Base-by-base conservation (phyloP, 2,888 invertebrate species). In the Minunthozetes semirufus region DNA sequence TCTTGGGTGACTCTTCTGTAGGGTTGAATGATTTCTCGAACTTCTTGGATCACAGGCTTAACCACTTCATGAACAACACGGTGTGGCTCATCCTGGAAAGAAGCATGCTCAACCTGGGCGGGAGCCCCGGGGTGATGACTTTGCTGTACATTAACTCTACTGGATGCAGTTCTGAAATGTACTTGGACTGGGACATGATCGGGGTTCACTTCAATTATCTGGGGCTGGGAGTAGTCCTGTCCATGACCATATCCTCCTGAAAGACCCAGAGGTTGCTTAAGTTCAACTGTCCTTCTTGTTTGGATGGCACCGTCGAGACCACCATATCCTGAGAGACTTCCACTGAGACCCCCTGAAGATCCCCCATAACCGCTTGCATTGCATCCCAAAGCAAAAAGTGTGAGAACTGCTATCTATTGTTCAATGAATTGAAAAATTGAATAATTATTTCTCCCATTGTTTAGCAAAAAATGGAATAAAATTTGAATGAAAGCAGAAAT, bases 11-110 rank as follows among this genome's bases (percentile, higher is more conserved):
- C 74, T 50, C 74, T 8, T 25, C 74, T 29, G 71, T 74, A 74
- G 38, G 74, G 74, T 29, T 74, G 74, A 27, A 73, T 73, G 63
- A 73, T 73, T 73, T 73, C 73, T 6, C 73, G 73, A 13, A 73
- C 74, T 38, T 74, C 74, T 74, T 74, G 74, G 50, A 74, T 74
- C 17, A 74, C 74, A 8, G 74, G 74, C 19, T 74, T 74, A 17
- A 74, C 74, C 4, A 74, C 50, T 61, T 74, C 70, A 25, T 74
- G 74, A 8, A 74, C 71, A 13, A 74, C 73, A 22, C 73, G 73
- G 50, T 73, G 73, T 2, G 73, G 73, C 22, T 73, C 73, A 25
- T 73, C 74, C 22, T 74, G 74, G 53, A 74, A 74, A 8, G 74
- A 74, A 4, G 75, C 72, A 38, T 72, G 72, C 22, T 75, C 75